Evolutionary conservation across 2,797 vertebrate genomes (phyloP).

Genomic region (Paguma larvata): DNA sequence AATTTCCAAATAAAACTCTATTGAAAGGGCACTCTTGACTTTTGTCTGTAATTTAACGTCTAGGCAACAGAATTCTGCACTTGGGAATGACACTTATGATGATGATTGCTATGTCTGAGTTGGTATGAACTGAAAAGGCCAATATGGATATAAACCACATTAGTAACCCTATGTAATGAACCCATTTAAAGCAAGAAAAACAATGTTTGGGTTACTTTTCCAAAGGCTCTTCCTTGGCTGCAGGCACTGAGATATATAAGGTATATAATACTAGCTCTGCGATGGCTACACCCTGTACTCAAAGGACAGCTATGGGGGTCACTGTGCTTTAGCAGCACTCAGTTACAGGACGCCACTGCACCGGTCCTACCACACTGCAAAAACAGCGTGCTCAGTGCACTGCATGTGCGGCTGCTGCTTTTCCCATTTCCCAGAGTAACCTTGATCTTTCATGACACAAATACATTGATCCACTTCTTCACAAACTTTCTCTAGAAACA

Average conservation of each 20-base stretch:
- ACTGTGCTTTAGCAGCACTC: fast-evolving
- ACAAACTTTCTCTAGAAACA: not conserved
- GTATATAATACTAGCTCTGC: not conserved
- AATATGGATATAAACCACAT: not conserved
- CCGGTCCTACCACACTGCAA: not conserved
- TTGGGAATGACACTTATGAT: not conserved
- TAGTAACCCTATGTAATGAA: not conserved
- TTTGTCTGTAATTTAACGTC: not conserved
- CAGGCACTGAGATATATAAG: not conserved
- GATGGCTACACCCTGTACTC: fast-evolving
- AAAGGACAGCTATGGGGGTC: fast-evolving
- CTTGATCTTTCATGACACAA: not conserved
- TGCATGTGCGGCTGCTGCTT: not conserved
- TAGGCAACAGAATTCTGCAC: conserved; percentile 15
- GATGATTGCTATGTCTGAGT: not conserved
- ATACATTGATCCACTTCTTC: not conserved
- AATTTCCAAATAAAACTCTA: conserved; percentile 36
- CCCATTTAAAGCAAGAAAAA: conserved; percentile 37
- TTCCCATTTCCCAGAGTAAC: not conserved
- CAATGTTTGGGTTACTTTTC: not conserved
- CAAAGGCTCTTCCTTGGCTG: not conserved
- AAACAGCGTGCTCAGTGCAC: fast-evolving
- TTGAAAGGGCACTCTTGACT: not conserved
- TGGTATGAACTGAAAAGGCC: conserved; percentile 7
- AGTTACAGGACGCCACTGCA: fast-evolving